Percentiles rank a stretch among this genome's conserved stretches.
phyloP scores from a whole-genome alignment of 2,797 vertebrate genomes.

The Eurystomus glaucurus region DNA sequence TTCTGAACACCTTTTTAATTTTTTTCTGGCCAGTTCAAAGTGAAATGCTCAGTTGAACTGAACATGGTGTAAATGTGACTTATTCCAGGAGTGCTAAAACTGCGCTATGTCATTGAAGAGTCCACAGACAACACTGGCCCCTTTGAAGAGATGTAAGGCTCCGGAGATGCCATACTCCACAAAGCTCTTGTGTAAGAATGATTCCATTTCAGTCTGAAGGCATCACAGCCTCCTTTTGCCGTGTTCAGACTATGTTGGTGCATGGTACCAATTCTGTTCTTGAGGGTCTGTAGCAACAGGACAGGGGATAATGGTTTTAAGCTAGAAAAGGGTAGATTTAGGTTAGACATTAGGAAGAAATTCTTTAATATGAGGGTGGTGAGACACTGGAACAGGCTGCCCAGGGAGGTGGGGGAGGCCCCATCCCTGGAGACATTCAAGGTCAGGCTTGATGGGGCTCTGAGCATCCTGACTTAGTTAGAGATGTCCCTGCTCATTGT shows the following conservation, averaged over 20 bases:
- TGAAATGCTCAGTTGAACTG: not conserved
- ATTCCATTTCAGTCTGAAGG: not conserved
- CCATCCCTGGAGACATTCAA: too few relatives aligned
- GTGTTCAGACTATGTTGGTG: not conserved
- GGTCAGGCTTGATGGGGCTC: too few relatives aligned
- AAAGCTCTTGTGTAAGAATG: not conserved
- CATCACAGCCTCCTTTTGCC: not conserved
- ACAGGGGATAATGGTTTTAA: too few relatives aligned
- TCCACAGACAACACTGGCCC: rapidly evolving
- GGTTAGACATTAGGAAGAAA: too few relatives aligned
- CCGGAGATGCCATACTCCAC: rapidly evolving
- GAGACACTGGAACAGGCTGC: too few relatives aligned
- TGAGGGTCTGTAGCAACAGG: too few relatives aligned
- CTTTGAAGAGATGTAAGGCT: not conserved
- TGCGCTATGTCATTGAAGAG: rapidly evolving
- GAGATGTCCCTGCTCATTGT: too few relatives aligned
- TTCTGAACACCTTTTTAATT: not conserved
- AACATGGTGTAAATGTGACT: not conserved
- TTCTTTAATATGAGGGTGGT: too few relatives aligned
- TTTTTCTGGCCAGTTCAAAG: not conserved
- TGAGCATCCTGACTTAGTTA: too few relatives aligned
- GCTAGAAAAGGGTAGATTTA: too few relatives aligned
- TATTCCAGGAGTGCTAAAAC: not conserved
- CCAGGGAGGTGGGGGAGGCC: too few relatives aligned
- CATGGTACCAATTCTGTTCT: too few relatives aligned